Evolutionary conservation across 2,113 vertebrate species (phyloP), one percentile per base, ranked within the genome.

Genomic region (Morone saxatilis): DNA sequence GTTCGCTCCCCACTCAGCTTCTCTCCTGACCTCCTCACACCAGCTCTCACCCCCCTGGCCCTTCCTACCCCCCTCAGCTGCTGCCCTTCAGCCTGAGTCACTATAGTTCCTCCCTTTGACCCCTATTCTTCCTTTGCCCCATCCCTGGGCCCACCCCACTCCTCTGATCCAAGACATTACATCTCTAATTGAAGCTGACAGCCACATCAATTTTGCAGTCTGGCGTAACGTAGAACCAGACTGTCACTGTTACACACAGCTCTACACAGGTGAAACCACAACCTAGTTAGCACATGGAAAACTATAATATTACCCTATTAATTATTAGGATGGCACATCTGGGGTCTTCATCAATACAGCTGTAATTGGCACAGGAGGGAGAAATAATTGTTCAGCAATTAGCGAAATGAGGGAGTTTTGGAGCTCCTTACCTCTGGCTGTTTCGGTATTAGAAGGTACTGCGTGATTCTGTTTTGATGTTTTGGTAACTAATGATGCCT

Each of bases 131-230:
- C 62, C 51, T 68, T 9, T 60, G 12, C 22, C 50, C 38, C 79
- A 11, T 56, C 75, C 57, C 60, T 40, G 43, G 71, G 43, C 36
- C 38, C 6, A 13, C 65, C 71, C n/a, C 41, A 3, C 36, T 73
- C 67, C 84, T 76, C 84, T 73, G 62, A 86, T 90, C 71, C 31
- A 1, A 70, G 54, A 84, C 76, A 75, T 70, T 38, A 62, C 43
- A 5, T 73, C 78, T 80, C 57, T 90, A 86, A 91, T 88, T 76
- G 84, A 84, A 85, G 78, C 84, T 88, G 94, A 94, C 94, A 94
- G 81, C 76, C 86, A 59, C 79, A 88, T 93, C 76, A 68, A 81
- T 92, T 90, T 83, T 56, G 5, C 61, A 47, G 76, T 40, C 81
- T 53, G 76, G 56, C 45, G 73, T 63, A 73, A 78, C 78, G 76